Base-by-base conservation (phyloP, 2,797 vertebrate species). In the Apogon talboti region DNA sequence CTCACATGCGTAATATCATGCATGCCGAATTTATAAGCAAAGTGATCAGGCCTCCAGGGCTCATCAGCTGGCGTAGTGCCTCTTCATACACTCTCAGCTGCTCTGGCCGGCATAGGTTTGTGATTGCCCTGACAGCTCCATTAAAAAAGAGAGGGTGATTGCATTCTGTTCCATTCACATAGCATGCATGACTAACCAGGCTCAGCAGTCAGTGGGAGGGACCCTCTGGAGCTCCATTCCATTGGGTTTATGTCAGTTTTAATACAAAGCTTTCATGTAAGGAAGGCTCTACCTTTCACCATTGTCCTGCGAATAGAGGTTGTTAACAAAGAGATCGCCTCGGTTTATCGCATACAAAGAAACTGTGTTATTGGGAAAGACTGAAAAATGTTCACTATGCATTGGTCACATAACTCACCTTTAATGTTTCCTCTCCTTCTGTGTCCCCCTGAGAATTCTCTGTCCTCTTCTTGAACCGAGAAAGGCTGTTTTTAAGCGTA, bases 81-180 rank as follows among this genome's bases (percentile, higher is more conserved):
- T 90, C 88, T 82, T 88, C 78, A 83, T 59, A 42, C 75, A 66
- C 81, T 57, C 79, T 86, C 78, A 66, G 59, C 64, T 38, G 66
- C 80, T 64, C 60, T 52, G 85, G 80, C 76, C 70, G 8, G 52
- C 65, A 61, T 21, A 60, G 76, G 74, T 81, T 84, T 83, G 71
- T 78, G 78, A 89, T 90, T 88, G 87, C 78, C 75, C 81, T 90
- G 90, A 93, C 91, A 93, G 88, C 89, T 93, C 91, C 84, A 92
- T 94, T 91, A 92, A 79, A 83, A 81, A 75, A 78, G 78, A 70
- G 76, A 81, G 82, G 82, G 86, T 87, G 89, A 93, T 90, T 92
- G 90, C 83, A 69, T 84, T 89, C 82, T 73, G 67, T 76, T 76
- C 56, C 74, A 74, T 79, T 84, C 77, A 73, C 64, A 51, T 47